phyloP scores from a whole-genome alignment of 2,797 vertebrate species.

The Holocentrus rufus region DNA sequence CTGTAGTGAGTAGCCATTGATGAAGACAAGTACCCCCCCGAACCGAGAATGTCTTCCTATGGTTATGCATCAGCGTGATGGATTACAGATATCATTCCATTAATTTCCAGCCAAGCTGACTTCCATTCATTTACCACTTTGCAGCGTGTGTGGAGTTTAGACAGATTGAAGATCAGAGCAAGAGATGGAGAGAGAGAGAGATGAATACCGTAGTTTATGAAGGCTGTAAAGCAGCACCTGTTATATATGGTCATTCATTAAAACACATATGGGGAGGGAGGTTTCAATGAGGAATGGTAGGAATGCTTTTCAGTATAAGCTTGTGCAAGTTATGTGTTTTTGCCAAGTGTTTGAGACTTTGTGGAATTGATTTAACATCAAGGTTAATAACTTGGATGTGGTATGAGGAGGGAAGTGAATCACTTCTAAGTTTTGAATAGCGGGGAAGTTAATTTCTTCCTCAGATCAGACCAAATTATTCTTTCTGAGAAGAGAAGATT shows the following conservation, averaged over 20 bases:
- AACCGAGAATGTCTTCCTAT: slow-evolving; percentile 66
- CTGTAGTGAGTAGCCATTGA: slow-evolving; percentile 75
- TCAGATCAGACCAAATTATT: slow-evolving; percentile 53
- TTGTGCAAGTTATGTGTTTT: slow-evolving; percentile 33
- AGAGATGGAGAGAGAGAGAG: slow-evolving; percentile 40
- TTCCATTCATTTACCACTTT: slow-evolving; percentile 77
- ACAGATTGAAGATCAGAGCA: slow-evolving; percentile 57
- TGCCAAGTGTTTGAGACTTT: slow-evolving; percentile 19
- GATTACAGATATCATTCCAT: slow-evolving; percentile 78
- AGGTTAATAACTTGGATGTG: slow-evolving; percentile 39
- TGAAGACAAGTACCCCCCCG: slow-evolving; percentile 72
- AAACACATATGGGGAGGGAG: slow-evolving; percentile 19
- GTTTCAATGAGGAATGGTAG: slow-evolving; percentile 32
- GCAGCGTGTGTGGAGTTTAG: slow-evolving; percentile 52
- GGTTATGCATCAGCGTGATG: slow-evolving; percentile 82
- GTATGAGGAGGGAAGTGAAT: slow-evolving; percentile 33
- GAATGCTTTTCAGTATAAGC: slow-evolving; percentile 43
- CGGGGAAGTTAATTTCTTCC: slow-evolving; percentile 41
- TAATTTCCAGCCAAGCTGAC: slow-evolving; percentile 74
- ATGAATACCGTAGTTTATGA: slow-evolving; percentile 66
- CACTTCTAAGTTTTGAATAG: slow-evolving; percentile 35
- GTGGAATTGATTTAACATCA: slow-evolving; percentile 3
- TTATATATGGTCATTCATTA: slow-evolving; percentile 49
- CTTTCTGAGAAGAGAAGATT: slow-evolving; percentile 36
- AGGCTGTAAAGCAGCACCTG: slow-evolving; percentile 62